Conservation (phyloP, 2,797 vertebrate species). For the Eulemur albifrons region DNA sequence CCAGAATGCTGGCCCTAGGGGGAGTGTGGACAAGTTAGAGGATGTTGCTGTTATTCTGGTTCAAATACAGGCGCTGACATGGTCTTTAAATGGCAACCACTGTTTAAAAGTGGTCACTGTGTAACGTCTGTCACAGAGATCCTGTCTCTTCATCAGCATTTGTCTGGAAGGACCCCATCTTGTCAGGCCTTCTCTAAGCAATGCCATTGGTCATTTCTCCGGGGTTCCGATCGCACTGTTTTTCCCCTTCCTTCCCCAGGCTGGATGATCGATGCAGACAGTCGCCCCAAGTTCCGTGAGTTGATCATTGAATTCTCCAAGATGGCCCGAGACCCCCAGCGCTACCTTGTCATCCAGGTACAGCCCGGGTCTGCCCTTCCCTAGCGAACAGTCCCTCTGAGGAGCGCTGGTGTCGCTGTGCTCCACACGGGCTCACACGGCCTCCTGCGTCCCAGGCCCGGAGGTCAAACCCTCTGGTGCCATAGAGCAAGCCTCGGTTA, state of each 20-base stretch:
- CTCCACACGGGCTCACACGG: fast-evolving
- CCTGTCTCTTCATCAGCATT: not conserved
- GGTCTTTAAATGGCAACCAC: not conserved
- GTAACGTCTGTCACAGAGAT: not conserved
- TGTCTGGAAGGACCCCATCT: not conserved
- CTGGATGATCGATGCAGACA: conserved; percentile 98
- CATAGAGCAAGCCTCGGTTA: not conserved
- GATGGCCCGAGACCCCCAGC: conserved; percentile 95
- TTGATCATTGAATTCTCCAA: conserved; percentile 92
- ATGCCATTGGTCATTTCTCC: fast-evolving
- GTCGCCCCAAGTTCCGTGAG: conserved; percentile 93
- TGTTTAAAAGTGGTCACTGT: too few species aligned
- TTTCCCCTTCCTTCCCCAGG: conserved; percentile 82
- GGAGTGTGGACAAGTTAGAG: fast-evolving
- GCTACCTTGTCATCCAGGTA: conserved; percentile 97
- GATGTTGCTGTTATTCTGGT: too few species aligned
- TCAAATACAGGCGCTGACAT: fast-evolving
- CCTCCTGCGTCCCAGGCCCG: not conserved
- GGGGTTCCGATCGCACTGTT: not conserved
- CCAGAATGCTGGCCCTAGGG: not conserved
- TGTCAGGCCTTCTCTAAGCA: too few species aligned
- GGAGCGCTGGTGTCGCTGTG: fast-evolving
- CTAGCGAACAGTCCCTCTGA: not conserved
- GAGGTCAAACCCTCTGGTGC: not conserved
- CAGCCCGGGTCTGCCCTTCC: not conserved